phyloP scores from a whole-genome alignment of 2,113 vertebrate species.

The Trichechus manatus region DNA sequence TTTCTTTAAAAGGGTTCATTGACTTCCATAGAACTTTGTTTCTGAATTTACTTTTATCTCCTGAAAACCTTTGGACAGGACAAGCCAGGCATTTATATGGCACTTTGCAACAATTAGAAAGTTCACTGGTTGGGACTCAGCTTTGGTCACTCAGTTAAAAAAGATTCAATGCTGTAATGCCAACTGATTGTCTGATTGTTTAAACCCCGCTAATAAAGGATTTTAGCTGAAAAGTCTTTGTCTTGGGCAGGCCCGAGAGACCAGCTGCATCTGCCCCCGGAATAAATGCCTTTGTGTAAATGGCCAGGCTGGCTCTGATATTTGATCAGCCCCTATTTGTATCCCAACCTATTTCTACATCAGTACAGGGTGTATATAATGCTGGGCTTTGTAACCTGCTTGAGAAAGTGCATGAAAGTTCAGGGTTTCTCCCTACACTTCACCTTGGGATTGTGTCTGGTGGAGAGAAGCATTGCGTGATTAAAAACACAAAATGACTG shows the following conservation, averaged over 20 bases:
- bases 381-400: conserved; percentile 29
- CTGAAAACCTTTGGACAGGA: conserved; percentile 60
- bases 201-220: conserved; percentile 54
- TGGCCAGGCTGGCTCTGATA: conserved; percentile 59
- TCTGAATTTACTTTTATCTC: conserved; percentile 77
- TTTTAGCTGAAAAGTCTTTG: conserved; percentile 80
- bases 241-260: conserved; percentile 57
- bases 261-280: conserved; percentile 73
- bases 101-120: conserved; percentile 74
- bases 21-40: conserved; percentile 71
- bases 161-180: conserved; percentile 73
- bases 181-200: conserved; percentile 77
- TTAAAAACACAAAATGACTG: neutral
- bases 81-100: conserved; percentile 58
- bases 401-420: conserved; percentile 33
- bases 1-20: conserved; percentile 74
- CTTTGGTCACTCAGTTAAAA: conserved; percentile 64
- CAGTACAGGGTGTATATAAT: conserved; percentile 36
- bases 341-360: conserved; percentile 57
- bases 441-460: neutral
- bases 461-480: neutral
- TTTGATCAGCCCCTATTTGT: conserved; percentile 66
- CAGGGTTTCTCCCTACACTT: neutral
- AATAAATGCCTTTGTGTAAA: conserved; percentile 76
- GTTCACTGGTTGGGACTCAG: conserved; percentile 63